Base-by-base conservation (phyloP, 2,797 vertebrate genomes). In the Argyrosomus regius region DNA sequence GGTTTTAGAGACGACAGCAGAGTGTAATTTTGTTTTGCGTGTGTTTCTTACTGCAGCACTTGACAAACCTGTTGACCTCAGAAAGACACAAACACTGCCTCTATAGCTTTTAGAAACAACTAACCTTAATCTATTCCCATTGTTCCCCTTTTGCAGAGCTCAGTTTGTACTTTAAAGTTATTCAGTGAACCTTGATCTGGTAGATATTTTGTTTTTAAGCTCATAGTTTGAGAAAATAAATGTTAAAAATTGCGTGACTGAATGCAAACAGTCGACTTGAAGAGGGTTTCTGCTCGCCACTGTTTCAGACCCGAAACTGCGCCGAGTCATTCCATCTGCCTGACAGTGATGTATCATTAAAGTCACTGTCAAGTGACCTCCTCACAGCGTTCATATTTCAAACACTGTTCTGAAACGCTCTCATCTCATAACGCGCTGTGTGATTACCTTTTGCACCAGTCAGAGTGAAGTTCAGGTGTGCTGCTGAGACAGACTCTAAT, bases 271-370 rank as follows among this genome's bases (percentile, higher is more conserved):
- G 45, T 2, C 2, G 0, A 35, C 5, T 58, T 60, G 35, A 77
- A 70, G 26, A 72, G n/a, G 22, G 10, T 74, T 70, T 60, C 20
- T 3, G 22, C 11, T 12, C 22, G 17, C 7, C 3, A 20, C 45
- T 13, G 28, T 66, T 72, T 62, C 66, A 58, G 14, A 46, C 39
- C 54, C 50, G 58, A 35, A 35, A 53, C 59, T 58, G 61, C 61
- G 53, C 48, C 4, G 9, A 63, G 52, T 83, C 67, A 54, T 22
- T 75, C 12, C n/a, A 12, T 13, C 62, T 72, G 56, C 0, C 62
- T 85, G 80, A 85, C 70, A 73, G 75, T 74, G 70, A 80, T 76
- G 72, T 41, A 76, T 80, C 81, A 75, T 61, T 72, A 75, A 68
- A 76, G 72, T 66, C 52, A 56, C 54, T 62, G 58, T 31, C 35